Evolutionary conservation across 1,140 invertebrate genomes (phyloP), one percentile per base, ranked within the genome.

Genomic region (Helicoverpa armigera): DNA sequence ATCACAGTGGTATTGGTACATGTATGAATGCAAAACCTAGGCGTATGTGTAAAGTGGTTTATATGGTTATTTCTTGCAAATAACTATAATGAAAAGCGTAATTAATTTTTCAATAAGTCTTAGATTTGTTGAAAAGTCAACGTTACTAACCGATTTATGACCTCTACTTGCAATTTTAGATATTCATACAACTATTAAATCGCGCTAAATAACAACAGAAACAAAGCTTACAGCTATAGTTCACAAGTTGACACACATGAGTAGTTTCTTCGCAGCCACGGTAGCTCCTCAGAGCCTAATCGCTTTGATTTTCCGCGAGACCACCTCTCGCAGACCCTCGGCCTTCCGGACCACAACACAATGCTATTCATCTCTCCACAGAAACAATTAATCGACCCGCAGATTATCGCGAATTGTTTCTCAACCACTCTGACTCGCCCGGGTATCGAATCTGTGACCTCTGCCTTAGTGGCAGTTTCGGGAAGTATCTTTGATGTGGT

Each of bases 231-330:
- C 13, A 29, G 48, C 1, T n/a, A 48, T 5, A 23, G n/a, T 11
- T 35, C 9, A 3, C 43, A 50, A 61, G 35, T 14, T 23, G 35
- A 10, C 11, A 63, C 56, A 48, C 58, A 48, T 63, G 58, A 76
- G 9, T 48, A 13, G 58, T 13, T 76, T 48, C 72, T 74, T 60
- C 3, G 23, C 65, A 69, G 43, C 48, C 10, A 60, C 13, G 53
- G 14, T 16, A 16, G 16, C 31, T 58, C 72, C 58, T 60, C 56
- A 23, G 53, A 16, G 13, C 16, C 43, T 63, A 63, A 76, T 63
- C 43, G 58, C 73, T 76, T 76, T 76, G 73, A 76, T 76, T 63
- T 76, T 76, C 73, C 58, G n/a, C 31, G 2, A 63, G 58, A 76
- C 73, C 73, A 76, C 73, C 73, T 76, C 69, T 12, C 14, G 50